These are phyloP conservation scores for Alsophila aescularia DNA, from an alignment of 2,888 invertebrate species.

Conservation along the genomic window DNA sequence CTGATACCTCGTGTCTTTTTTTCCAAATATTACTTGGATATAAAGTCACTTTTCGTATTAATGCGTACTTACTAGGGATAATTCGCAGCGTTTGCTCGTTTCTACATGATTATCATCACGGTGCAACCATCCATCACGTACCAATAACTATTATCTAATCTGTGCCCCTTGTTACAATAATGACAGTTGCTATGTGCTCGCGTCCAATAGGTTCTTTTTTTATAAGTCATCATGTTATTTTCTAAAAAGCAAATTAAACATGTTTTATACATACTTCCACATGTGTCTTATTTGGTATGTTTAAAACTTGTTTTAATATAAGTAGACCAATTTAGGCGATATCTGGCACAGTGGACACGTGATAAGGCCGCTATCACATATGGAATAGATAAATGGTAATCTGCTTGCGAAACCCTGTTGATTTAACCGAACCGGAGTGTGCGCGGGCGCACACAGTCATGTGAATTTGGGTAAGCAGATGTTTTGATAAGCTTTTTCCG, in stretches of 20 bases:
- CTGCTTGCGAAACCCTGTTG: slow-evolving; percentile 45
- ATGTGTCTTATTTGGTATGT: too few species aligned
- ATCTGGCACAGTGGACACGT: slow-evolving; percentile 15
- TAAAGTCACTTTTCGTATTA: too few species aligned
- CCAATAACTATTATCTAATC: slow-evolving; percentile 43
- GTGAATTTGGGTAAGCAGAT: slow-evolving; percentile 44
- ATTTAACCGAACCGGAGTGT: slow-evolving; percentile 30
- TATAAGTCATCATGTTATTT: neutral
- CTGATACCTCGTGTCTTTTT: too few species aligned
- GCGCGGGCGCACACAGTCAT: slow-evolving; percentile 25
- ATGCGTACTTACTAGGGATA: too few species aligned
- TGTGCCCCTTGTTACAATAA: slow-evolving; percentile 15
- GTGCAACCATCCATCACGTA: slow-evolving; percentile 55
- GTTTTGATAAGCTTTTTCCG: slow-evolving; percentile 35
- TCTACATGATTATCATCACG: slow-evolving; percentile 31
- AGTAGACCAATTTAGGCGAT: slow-evolving; percentile 17
- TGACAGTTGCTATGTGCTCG: slow-evolving; percentile 19
- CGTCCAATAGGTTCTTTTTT: neutral
- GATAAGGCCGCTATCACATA: slow-evolving; percentile 28
- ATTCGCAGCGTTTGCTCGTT: too few species aligned
- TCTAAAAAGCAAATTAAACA: too few species aligned
- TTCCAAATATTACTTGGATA: too few species aligned
- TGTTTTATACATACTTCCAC: too few species aligned
- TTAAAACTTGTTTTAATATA: too few species aligned
- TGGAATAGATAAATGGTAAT: slow-evolving; percentile 44